Base-by-base conservation (phyloP, 2,888 invertebrate species). In the Bedellia somnulentella region DNA sequence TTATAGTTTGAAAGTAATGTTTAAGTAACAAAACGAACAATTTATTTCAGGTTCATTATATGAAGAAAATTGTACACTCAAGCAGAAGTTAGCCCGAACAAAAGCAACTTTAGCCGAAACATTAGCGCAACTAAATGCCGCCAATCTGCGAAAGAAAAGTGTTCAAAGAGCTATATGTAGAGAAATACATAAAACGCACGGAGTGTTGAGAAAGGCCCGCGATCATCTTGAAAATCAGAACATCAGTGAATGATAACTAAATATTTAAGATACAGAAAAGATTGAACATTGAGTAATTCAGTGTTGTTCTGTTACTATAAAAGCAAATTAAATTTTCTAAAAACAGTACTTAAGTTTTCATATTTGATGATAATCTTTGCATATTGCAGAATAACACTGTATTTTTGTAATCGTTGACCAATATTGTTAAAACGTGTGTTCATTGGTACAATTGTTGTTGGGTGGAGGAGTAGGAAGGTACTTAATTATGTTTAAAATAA, bases 101-200 rank as follows among this genome's bases (percentile, higher is more conserved):
- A 83, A 84, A 47, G 80, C 83, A 34, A 85, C 87, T 15, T 77
- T 92, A 34, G 87, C 89, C 47, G 86, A 87, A 43, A 89, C 91
- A 4, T 79, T 86, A 39, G 79, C 82, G 33, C 86, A 89, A 52
- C 67, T 92, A 29, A 85, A 85, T 41, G 78, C 83, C 9, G 85
- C 89, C 27, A 90, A 90, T 57, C 81, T 87, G 57, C 82, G 85
- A 42, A 92, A 91, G 57, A 84, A 85, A 49, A 85, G 85, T 57
- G 86, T 91, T 18, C 90, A 92, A 56, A 85, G 86, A 47, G 88
- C 89, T 25, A 89, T 93, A 52, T 87, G 87, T 53, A 81, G 83
- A 46, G 87, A 89, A 62, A 84, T 89, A 44, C 83, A 86, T 49
- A 87, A 87, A 63, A 89, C 89, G 14, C 86, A 87, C 41, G 83